These are phyloP conservation scores for Gambusia holbrooki DNA, from an alignment of 2,113 vertebrate species.

Conservation along the genomic window DNA sequence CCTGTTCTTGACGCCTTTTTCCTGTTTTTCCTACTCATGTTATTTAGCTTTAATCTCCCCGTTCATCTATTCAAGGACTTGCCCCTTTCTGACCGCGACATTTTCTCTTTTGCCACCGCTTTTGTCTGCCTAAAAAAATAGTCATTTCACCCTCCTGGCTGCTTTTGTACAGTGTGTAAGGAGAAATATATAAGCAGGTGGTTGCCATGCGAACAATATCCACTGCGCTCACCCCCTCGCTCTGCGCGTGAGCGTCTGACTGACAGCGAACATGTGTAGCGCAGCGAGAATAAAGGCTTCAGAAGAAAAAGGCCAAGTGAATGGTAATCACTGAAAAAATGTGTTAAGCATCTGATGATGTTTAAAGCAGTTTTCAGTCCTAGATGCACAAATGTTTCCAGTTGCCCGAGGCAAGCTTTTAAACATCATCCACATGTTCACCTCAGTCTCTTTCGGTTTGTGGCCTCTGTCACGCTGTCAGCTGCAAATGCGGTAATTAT, in stretches of 20 bases:
- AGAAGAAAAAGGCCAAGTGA: conserved; percentile 25
- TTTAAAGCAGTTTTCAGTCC: neutral
- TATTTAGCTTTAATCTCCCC: conserved; percentile 35
- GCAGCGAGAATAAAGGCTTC: conserved; percentile 42
- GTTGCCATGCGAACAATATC: conserved; percentile 79
- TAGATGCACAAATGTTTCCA: neutral
- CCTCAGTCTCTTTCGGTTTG: conserved; percentile 35
- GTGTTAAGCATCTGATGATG: conserved; percentile 44
- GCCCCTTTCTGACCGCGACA: neutral
- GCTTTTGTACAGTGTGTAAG: conserved; percentile 62
- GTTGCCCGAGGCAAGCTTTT: conserved; percentile 9
- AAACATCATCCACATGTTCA: conserved; percentile 16
- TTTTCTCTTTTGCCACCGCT: conserved; percentile 3
- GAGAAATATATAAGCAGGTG: conserved; percentile 73
- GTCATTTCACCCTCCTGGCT: conserved; percentile 22
- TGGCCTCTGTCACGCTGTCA: conserved; percentile 44
- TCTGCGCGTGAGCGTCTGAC: conserved; percentile 34
- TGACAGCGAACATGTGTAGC: conserved; percentile 34
- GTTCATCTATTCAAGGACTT: conserved; percentile 18
- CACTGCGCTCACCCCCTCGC: conserved; percentile 53
- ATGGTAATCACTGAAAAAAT: conserved; percentile 55
- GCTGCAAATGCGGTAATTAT: conserved; percentile 63
- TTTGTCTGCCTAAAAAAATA: conserved; percentile 42
- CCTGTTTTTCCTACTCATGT: conserved; percentile 11
- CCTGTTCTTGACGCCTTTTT: conserved; percentile 13